Percentiles rank a stretch among this genome's conserved stretches.
These are phyloP conservation scores for Lasioglossum pauxillum DNA, from an alignment of 2,888 invertebrate genomes.

Conservation along the genomic window DNA sequence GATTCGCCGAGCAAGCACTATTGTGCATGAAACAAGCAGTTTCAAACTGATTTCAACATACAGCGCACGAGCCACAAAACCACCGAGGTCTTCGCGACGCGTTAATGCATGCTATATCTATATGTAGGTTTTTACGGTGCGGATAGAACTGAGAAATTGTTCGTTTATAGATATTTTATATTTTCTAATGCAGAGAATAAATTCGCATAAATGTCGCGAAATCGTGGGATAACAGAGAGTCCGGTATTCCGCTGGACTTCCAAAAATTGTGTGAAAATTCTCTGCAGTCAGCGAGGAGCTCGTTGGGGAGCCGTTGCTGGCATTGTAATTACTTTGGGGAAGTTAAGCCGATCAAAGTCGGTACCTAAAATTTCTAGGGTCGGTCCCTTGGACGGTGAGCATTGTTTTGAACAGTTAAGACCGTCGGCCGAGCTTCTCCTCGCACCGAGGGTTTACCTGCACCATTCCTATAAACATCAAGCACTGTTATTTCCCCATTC, in stretches of 20 bases:
- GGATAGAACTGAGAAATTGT: neutral
- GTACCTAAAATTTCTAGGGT: neutral
- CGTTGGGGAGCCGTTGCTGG: neutral
- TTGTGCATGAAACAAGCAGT: constrained; percentile 11
- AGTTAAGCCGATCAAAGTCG: neutral
- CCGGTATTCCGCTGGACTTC: neutral
- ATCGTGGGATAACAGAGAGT: neutral
- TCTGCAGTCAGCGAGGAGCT: neutral
- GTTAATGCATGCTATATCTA: neutral
- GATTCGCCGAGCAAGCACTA: constrained; percentile 62
- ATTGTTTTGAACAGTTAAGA: constrained; percentile 19
- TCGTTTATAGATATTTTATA: no score
- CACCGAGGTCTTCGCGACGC: neutral
- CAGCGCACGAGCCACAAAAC: neutral
- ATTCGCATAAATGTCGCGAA: neutral
- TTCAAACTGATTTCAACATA: constrained; percentile 20
- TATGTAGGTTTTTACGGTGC: neutral
- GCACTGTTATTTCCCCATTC: constrained; percentile 33
- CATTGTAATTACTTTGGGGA: constrained; percentile 14
- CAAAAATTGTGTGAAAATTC: neutral
- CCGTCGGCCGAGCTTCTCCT: constrained; percentile 16
- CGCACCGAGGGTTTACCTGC: constrained; percentile 15
- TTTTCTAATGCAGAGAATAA: neutral
- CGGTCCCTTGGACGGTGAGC: neutral
- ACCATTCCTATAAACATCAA: constrained; percentile 12